Percentiles rank a stretch among this genome's conserved stretches.
Evolutionary conservation across 2,888 invertebrate species (phyloP).

Genomic region (Pycnomerus fuliginosus): DNA sequence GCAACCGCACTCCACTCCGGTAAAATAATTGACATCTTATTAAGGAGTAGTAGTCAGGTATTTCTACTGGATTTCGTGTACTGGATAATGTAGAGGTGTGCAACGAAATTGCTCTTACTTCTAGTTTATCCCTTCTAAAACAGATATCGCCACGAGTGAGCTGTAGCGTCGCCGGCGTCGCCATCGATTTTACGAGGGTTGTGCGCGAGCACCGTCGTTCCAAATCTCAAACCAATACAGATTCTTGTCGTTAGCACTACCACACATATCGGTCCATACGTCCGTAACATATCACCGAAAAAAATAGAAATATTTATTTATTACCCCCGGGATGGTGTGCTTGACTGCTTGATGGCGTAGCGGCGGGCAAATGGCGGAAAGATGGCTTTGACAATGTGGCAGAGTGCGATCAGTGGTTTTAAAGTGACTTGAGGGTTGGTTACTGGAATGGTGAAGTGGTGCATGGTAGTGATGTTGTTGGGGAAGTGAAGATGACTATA

Average conservation of each 20-base stretch:
- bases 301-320: conserved; percentile 3
- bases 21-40: not conserved
- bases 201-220: conserved; percentile 46
- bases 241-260: conserved; percentile 38
- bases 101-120: not conserved
- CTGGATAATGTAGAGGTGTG: not conserved
- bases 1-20: no score
- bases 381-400: conserved; percentile 4
- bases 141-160: conserved; percentile 26
- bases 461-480: no score
- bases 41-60: not conserved
- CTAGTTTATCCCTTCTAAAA: conserved; percentile 23
- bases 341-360: not conserved
- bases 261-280: conserved; percentile 34
- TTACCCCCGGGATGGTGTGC: not conserved
- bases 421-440: no score
- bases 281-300: conserved; percentile 9
- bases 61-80: not conserved
- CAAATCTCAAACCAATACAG: conserved; percentile 45
- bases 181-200: conserved; percentile 45
- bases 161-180: conserved; percentile 37
- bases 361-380: conserved; percentile 1
- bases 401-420: conserved; percentile 2
- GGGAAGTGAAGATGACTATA: conserved; percentile 34
- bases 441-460: no score